Evolutionary conservation across 2,888 invertebrate species (phyloP).

Genomic region (Phortica magna): DNA sequence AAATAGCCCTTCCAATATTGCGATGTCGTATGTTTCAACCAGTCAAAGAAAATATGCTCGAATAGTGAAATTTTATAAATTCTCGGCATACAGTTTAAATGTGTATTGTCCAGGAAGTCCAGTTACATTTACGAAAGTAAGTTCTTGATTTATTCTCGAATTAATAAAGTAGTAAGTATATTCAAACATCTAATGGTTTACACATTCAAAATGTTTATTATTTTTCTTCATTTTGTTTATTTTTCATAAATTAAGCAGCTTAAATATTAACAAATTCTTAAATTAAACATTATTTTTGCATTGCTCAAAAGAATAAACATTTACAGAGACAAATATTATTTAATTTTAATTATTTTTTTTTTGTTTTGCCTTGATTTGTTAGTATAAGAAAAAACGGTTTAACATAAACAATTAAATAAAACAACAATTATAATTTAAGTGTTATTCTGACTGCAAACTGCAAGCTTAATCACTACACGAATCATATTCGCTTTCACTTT

Average conservation of each 20-base stretch:
- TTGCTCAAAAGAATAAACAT: not conserved
- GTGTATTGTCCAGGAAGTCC: too few species aligned
- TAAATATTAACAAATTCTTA: conserved; percentile 40
- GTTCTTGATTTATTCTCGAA: too few species aligned
- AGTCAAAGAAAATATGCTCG: too few species aligned
- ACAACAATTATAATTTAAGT: conserved; percentile 10
- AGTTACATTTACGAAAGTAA: too few species aligned
- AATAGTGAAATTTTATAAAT: too few species aligned
- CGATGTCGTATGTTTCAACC: too few species aligned
- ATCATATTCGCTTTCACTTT: conserved; percentile 75
- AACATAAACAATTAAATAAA: conserved; percentile 21
- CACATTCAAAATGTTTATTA: conserved; percentile 13
- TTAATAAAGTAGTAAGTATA: too few species aligned
- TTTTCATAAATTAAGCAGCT: conserved; percentile 32
- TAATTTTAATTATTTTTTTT: not conserved
- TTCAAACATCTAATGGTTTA: not conserved
- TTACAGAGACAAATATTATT: conserved; percentile 4
- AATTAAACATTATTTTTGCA: conserved; percentile 16
- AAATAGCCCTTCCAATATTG: too few species aligned
- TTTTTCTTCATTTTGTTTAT: not conserved
- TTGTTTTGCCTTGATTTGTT: not conserved
- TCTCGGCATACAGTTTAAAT: too few species aligned
- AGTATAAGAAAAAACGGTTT: not conserved
- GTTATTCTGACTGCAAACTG: not conserved
- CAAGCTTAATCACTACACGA: conserved; percentile 72